These are phyloP conservation scores for Thripadectes ignobilis DNA, from an alignment of 2,797 vertebrate genomes.

Conservation along the genomic window DNA sequence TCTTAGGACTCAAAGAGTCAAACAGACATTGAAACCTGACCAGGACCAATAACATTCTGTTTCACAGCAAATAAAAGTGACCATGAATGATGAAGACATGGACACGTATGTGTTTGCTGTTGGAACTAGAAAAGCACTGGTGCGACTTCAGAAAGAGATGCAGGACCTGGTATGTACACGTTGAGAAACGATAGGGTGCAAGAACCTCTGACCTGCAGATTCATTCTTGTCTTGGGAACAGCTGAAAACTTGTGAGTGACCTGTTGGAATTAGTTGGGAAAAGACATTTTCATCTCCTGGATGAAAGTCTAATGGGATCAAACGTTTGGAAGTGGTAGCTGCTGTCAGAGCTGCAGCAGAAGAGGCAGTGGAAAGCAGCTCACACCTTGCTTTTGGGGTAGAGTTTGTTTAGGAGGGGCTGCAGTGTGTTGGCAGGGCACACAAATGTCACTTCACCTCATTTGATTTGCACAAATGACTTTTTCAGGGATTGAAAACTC, in stretches of 20 bases:
- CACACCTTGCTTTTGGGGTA: neutral
- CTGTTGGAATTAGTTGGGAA: neutral
- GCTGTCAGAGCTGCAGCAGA: neutral
- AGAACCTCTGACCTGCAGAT: neutral
- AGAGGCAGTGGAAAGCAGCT: neutral
- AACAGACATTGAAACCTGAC: neutral
- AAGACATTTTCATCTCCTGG: neutral
- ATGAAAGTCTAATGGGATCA: neutral
- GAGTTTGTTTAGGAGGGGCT: neutral
- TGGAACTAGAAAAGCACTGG: conserved; percentile 93
- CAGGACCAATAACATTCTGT: neutral
- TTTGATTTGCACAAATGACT: neutral
- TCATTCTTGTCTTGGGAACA: neutral
- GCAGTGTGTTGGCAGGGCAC: neutral
- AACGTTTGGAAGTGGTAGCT: neutral
- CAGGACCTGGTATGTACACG: conserved; percentile 90
- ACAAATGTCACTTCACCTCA: neutral
- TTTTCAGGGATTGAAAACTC: neutral
- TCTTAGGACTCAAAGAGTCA: neutral
- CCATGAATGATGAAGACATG: conserved; percentile 98
- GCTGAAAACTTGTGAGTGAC: neutral
- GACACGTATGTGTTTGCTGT: conserved; percentile 98
- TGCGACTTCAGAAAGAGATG: conserved; percentile 96
- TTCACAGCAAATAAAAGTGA: conserved; percentile 96
- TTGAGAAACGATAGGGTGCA: neutral